Base-by-base conservation (phyloP, 2,888 invertebrate genomes). In the Orthosia gothica region DNA sequence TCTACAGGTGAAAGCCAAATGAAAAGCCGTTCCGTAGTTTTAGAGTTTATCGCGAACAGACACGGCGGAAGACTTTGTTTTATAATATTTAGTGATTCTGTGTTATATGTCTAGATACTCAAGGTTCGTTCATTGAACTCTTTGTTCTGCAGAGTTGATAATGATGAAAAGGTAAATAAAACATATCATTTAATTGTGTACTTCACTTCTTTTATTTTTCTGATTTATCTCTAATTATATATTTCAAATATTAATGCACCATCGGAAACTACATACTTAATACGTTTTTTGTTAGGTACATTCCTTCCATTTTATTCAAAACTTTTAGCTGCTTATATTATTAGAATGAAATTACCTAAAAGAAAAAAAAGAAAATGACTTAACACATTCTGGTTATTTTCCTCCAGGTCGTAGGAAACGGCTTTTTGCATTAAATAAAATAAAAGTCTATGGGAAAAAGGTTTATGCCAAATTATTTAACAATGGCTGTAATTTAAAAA, bases 151-250 rank as follows among this genome's bases (percentile, higher is more conserved):
- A 13, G 45, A 9, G 40, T 40, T 40, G 40, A 40, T 40, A 16
- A 18, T 52, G 13, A 20, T 61, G 9, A 26, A 50, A 12, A 63
- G 45, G 61, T 20, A 74, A 88, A 89, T 87, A 15, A 91, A 91
- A 91, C 85, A 70, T 88, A 70, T 70, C 62, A 74, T 79, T 76
- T 84, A 84, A 76, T 62, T 83, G 78, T 90, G 87, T 91, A 90
- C 87, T 90, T 91, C 84, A 86, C 73, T 87, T 89, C 86, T 77
- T 87, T 92, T 90, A 86, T 82, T 90, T 87, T 81, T 82, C 84
- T 83, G 76, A 80, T 81, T 82, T 83, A 85, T 82, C 78, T 85
- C 88, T 89, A 83, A 82, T 84, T 84, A 83, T 77, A 81, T 83
- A 86, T 84, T 83, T 85, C 68, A 85, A 86, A 83, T 86, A 82